A percentile compares a stretch with the other conserved stretches of the same genome.
Evolutionary conservation across 2,888 invertebrate genomes (phyloP).

Genomic region (Palloptera scutellata): DNA sequence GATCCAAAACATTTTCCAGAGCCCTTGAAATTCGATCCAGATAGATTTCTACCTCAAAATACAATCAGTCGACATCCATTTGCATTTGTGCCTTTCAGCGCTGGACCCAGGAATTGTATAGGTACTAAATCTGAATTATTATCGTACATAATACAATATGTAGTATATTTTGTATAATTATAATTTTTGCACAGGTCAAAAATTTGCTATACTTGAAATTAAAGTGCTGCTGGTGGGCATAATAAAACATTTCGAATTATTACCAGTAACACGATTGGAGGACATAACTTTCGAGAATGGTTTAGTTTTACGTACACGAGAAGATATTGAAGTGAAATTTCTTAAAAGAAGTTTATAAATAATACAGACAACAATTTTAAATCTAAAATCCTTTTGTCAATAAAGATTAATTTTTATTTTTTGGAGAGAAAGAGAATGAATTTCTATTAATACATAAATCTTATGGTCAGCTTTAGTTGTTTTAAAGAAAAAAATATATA

Average conservation of each 20-base stretch:
- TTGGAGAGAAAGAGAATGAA: too few relatives aligned
- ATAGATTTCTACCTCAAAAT: slow-evolving; percentile 72
- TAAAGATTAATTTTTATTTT: too few relatives aligned
- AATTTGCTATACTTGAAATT: slow-evolving; percentile 74
- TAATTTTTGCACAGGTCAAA: slow-evolving; percentile 67
- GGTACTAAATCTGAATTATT: too few relatives aligned
- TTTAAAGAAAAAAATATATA: too few relatives aligned
- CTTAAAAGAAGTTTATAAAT: slow-evolving; percentile 31
- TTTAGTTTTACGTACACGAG: slow-evolving; percentile 65
- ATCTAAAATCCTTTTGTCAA: too few relatives aligned
- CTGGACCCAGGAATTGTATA: slow-evolving; percentile 75
- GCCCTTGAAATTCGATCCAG: slow-evolving; percentile 69
- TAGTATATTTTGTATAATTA: neutral
- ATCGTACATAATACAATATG: too few relatives aligned
- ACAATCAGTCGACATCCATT: slow-evolving; percentile 68
- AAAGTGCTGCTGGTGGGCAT: slow-evolving; percentile 69
- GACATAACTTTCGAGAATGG: slow-evolving; percentile 65
- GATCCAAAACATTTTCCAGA: slow-evolving; percentile 71
- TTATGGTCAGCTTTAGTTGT: too few relatives aligned
- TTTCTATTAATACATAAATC: too few relatives aligned
- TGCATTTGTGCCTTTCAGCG: slow-evolving; percentile 74
- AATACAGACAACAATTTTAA: too few relatives aligned
- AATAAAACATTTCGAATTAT: slow-evolving; percentile 66
- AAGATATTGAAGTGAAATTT: slow-evolving; percentile 57
- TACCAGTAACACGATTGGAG: slow-evolving; percentile 65